A percentile compares a stretch with the other conserved stretches of the same genome.
Evolutionary conservation across 2,113 vertebrate species (phyloP).

Genomic region (Bostrychus sinensis): DNA sequence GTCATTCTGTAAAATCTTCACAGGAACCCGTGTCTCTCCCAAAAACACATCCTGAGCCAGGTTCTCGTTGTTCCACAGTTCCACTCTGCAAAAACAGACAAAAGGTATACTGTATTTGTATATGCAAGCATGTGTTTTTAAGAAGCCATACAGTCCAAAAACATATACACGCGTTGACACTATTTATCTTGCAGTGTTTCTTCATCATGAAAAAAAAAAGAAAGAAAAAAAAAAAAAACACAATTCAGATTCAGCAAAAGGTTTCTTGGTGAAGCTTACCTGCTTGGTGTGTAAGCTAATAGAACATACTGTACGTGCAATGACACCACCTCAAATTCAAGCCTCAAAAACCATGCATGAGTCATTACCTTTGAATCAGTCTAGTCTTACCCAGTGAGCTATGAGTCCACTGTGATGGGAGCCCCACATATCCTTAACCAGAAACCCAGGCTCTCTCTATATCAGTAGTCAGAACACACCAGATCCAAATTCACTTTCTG

Average conservation of each 20-base stretch:
- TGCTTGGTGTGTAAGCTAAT: slow-evolving; percentile 24
- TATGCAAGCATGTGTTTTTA: not conserved
- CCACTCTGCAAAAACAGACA: slow-evolving; percentile 84
- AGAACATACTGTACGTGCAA: slow-evolving; percentile 54
- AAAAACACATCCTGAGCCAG: slow-evolving; percentile 94
- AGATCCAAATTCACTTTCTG: slow-evolving; percentile 45
- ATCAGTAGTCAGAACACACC: slow-evolving; percentile 70
- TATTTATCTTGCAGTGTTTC: not conserved
- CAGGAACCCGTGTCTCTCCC: slow-evolving; percentile 92
- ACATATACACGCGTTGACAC: no score
- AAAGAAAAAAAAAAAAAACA: not conserved
- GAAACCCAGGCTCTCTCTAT: slow-evolving; percentile 70
- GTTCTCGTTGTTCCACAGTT: slow-evolving; percentile 96
- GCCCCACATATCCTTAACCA: slow-evolving; percentile 72
- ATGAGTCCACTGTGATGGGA: slow-evolving; percentile 64
- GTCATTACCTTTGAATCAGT: slow-evolving; percentile 67
- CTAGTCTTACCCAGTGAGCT: slow-evolving; percentile 74
- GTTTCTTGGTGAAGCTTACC: slow-evolving; percentile 40
- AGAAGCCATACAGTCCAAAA: no score
- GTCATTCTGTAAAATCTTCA: slow-evolving; percentile 90
- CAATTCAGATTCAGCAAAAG: not conserved
- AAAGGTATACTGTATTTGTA: not conserved
- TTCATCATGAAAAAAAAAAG: not conserved
- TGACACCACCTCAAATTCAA: slow-evolving; percentile 74
- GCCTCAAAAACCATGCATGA: slow-evolving; percentile 69